phyloP scores from a whole-genome alignment of 2,888 invertebrate species.

The Leucoma salicis region DNA sequence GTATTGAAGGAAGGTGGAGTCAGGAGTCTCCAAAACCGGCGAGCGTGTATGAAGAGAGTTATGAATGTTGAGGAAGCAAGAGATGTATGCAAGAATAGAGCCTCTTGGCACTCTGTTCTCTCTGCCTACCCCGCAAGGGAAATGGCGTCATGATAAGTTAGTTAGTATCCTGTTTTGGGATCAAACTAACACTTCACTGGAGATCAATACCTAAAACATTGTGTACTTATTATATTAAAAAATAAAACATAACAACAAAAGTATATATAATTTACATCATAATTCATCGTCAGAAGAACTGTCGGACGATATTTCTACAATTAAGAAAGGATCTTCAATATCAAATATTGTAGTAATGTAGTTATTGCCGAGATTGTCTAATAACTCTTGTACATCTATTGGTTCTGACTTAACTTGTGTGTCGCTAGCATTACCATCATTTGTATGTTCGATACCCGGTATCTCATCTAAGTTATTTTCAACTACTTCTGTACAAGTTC shows the following conservation, averaged over 20 bases:
- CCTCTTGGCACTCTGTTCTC: too few species aligned
- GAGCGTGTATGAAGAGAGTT: too few species aligned
- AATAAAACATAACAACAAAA: background rate
- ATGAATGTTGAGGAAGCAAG: too few species aligned
- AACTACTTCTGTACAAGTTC: background rate
- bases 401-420: conserved; percentile 15
- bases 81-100: too few species aligned
- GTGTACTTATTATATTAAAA: too few species aligned
- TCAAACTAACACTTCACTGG: too few species aligned
- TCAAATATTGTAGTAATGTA: conserved; percentile 44
- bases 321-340: conserved; percentile 55
- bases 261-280: conserved; percentile 5
- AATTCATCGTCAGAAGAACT: conserved; percentile 44
- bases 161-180: too few species aligned
- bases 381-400: conserved; percentile 11
- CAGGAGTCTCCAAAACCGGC: too few species aligned
- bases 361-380: conserved; percentile 46
- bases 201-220: too few species aligned
- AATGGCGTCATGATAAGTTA: too few species aligned
- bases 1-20: too few species aligned
- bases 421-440: background rate
- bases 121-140: too few species aligned
- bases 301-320: conserved; percentile 61
- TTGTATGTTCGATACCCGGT: background rate
- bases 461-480: background rate